phyloP scores from a whole-genome alignment of 2,888 invertebrate species.

The Stenodera caucasica region DNA sequence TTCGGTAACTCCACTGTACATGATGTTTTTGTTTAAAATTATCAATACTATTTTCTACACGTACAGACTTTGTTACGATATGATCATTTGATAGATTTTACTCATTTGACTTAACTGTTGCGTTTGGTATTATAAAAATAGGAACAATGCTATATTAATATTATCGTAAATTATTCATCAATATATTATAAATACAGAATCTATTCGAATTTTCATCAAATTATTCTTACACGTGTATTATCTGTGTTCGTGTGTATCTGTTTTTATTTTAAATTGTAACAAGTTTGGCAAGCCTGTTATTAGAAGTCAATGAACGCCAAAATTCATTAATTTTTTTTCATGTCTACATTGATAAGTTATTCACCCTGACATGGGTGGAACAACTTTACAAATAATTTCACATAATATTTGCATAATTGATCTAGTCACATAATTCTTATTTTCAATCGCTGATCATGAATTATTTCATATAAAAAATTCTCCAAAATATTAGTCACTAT shows the following conservation, averaged over 20 bases:
- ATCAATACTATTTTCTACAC: constrained; percentile 51
- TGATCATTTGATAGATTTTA: background rate
- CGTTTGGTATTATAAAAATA: background rate
- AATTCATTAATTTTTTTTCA: background rate
- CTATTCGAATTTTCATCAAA: too few relatives aligned
- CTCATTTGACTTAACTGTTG: background rate
- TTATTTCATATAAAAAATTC: too few relatives aligned
- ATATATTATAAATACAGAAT: too few relatives aligned
- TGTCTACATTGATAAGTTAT: background rate
- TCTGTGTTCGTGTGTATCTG: background rate
- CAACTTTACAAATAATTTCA: too few relatives aligned
- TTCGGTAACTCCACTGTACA: constrained; percentile 17
- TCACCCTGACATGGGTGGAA: too few relatives aligned
- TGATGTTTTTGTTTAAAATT: constrained; percentile 21
- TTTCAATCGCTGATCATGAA: too few relatives aligned
- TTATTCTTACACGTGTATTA: background rate
- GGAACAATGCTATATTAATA: too few relatives aligned
- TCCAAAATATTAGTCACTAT: too few relatives aligned
- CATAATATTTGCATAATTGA: too few relatives aligned
- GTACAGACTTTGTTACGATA: constrained; percentile 40
- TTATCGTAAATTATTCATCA: too few relatives aligned
- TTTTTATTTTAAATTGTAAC: background rate
- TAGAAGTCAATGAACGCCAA: constrained; percentile 1
- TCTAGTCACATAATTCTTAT: too few relatives aligned
- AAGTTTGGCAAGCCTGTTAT: background rate